Evolutionary conservation across 2,113 vertebrate species (phyloP).

Genomic region (Pseudopodoces humilis): DNA sequence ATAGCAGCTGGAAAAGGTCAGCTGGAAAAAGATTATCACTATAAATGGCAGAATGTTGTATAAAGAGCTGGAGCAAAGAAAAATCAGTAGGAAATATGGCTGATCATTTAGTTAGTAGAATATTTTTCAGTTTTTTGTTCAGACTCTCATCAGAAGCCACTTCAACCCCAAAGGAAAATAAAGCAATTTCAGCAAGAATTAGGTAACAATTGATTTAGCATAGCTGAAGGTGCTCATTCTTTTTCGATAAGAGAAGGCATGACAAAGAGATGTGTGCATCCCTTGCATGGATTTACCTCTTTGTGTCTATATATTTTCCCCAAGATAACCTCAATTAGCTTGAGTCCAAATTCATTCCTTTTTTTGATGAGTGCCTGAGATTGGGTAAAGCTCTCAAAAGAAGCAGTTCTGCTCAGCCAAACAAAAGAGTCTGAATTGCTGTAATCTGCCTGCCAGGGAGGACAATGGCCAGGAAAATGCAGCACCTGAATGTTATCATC

Average conservation of each 20-base stretch:
- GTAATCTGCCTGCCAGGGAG: slow-evolving; percentile 28
- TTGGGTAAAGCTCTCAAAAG: slow-evolving; percentile 32
- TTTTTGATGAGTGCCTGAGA: slow-evolving; percentile 10
- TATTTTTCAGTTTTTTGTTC: background rate
- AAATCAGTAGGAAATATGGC: background rate
- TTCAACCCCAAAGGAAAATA: background rate
- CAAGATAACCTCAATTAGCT: slow-evolving; percentile 29
- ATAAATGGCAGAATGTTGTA: background rate
- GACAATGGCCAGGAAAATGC: slow-evolving; percentile 40
- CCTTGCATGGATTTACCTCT: background rate
- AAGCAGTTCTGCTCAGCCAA: slow-evolving; percentile 37
- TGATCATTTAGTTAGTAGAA: background rate
- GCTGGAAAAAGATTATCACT: slow-evolving; percentile 15
- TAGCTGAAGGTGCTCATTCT: background rate
- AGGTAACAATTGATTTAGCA: slow-evolving; percentile 6
- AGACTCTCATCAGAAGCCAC: background rate
- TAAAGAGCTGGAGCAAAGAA: background rate
- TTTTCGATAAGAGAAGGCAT: background rate
- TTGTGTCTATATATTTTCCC: slow-evolving; percentile 4
- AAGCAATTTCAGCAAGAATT: slow-evolving; percentile 4
- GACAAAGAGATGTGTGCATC: background rate
- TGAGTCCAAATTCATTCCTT: slow-evolving; percentile 7
- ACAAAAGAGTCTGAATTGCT: slow-evolving; percentile 58
- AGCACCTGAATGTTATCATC: slow-evolving; percentile 50
- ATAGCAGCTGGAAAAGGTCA: background rate